Conservation (phyloP, 1,140 invertebrate genomes). For the Colletes latitarsis region DNA sequence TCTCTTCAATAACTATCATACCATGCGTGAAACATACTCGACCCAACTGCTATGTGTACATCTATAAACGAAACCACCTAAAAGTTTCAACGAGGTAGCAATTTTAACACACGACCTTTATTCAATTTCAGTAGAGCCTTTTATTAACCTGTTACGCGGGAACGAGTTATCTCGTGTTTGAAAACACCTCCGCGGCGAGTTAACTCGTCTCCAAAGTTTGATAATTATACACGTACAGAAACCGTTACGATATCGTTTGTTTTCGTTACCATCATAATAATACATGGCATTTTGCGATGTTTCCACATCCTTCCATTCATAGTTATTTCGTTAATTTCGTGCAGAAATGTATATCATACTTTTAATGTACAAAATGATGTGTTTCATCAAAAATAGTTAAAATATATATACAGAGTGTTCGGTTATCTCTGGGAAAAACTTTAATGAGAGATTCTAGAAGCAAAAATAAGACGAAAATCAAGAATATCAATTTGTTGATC, state of each 20-base stretch:
- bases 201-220: background rate
- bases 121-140: background rate
- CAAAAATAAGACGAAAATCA: no score
- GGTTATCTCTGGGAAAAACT: no score
- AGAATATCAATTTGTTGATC: no score
- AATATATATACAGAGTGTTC: no score
- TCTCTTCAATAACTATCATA: no score
- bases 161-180: background rate
- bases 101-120: background rate
- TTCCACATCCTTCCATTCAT: background rate
- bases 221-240: conserved; percentile 4
- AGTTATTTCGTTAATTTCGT: no score
- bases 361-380: no score
- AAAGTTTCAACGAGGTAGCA: background rate
- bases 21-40: no score
- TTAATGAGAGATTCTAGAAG: no score
- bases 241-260: background rate
- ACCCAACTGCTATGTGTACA: no score
- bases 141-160: background rate
- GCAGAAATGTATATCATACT: no score
- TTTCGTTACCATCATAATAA: background rate
- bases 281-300: background rate
- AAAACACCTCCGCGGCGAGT: background rate
- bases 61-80: background rate
- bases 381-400: no score